phyloP scores from a whole-genome alignment of 2,797 vertebrate genomes.

The Notamacropus eugenii region DNA sequence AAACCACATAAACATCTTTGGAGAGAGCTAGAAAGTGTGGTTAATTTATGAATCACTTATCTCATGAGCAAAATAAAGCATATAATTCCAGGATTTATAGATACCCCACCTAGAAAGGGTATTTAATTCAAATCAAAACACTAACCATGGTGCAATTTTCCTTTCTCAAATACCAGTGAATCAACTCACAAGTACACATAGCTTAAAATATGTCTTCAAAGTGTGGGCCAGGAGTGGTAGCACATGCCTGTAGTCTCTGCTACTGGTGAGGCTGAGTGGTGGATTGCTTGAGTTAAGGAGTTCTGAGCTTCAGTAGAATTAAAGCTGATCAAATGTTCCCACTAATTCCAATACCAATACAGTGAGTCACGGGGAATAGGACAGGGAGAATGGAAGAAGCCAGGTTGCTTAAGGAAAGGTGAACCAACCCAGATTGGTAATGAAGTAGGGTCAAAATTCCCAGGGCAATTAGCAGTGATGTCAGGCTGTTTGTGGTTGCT shows the following conservation, averaged over 20 bases:
- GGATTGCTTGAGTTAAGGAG: not conserved
- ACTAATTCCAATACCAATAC: not conserved
- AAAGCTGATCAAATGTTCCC: not conserved
- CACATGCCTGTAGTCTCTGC: not conserved
- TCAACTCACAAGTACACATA: not conserved
- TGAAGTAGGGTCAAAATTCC: not conserved
- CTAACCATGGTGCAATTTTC: not conserved
- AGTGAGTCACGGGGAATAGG: not conserved
- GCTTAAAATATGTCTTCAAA: not conserved
- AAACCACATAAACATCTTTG: not conserved
- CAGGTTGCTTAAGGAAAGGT: not conserved
- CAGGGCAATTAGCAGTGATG: not conserved
- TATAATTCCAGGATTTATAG: not conserved
- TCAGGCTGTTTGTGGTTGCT: not conserved
- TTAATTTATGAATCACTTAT: not conserved
- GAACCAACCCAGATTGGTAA: not conserved
- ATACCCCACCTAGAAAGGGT: not conserved
- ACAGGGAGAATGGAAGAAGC: not conserved
- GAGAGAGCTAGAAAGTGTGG: not conserved
- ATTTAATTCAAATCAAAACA: not conserved
- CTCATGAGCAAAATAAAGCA: not conserved
- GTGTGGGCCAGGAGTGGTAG: not conserved
- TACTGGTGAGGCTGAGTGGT: not conserved
- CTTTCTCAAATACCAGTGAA: slow-evolving; percentile 18
- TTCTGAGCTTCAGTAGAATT: not conserved